A percentile compares a stretch with the other conserved stretches of the same genome.
phyloP scores from a whole-genome alignment of 2,113 vertebrate genomes.

The Brienomyrus brachyistius region DNA sequence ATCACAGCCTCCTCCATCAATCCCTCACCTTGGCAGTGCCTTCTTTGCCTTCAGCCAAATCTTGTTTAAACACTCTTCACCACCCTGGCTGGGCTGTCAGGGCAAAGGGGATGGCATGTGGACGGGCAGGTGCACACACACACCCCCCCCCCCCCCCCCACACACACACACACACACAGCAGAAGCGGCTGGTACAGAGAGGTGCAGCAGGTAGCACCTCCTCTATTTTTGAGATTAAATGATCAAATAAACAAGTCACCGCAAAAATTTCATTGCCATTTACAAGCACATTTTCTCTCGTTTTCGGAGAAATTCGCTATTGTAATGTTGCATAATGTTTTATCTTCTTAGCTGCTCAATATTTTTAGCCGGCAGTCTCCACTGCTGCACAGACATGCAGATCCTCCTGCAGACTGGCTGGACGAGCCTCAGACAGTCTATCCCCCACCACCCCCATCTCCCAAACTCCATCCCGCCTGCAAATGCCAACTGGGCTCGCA shows the following conservation, averaged over 20 bases:
- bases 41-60: constrained; percentile 1
- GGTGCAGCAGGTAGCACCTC: background rate
- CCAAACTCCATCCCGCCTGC: background rate
- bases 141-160: background rate
- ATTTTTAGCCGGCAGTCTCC: constrained; percentile 4
- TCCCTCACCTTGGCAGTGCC: background rate
- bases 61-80: constrained; percentile 9
- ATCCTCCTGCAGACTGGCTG: background rate
- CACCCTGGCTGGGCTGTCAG: background rate
- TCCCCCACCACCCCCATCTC: background rate
- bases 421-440: background rate
- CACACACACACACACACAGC: background rate
- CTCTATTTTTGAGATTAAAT: background rate
- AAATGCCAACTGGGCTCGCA: background rate
- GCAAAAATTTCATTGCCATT: background rate
- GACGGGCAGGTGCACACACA: background rate
- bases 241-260: background rate
- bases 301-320: background rate
- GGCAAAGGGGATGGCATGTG: background rate
- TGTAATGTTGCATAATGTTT: background rate
- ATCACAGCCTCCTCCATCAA: background rate
- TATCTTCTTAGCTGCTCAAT: background rate
- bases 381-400: background rate
- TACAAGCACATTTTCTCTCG: background rate
- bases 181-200: background rate